phyloP scores from a whole-genome alignment of 1,140 invertebrate species.

The Phenacoccus solenopsis region DNA sequence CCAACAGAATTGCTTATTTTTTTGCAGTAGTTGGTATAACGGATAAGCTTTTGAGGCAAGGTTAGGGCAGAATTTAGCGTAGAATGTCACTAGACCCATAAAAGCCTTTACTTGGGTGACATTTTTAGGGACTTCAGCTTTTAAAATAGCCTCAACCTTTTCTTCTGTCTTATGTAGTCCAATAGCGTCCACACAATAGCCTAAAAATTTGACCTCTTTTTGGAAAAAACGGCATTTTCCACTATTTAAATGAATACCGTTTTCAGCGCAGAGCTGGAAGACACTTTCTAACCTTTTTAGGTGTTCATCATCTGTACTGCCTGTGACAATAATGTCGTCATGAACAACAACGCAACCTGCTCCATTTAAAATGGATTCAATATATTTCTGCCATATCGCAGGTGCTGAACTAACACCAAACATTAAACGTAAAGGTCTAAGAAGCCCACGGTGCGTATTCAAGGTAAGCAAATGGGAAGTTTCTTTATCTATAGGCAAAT shows the following conservation, averaged over 20 bases:
- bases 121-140: constrained; percentile 20
- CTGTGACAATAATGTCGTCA: constrained; percentile 27
- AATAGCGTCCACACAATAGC: constrained; percentile 23
- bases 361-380: constrained; percentile 32
- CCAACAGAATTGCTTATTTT: constrained; percentile 23
- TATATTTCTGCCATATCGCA: constrained; percentile 33
- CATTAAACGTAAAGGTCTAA: constrained; percentile 33
- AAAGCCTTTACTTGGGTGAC: constrained; percentile 24
- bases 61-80: constrained; percentile 27
- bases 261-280: background rate
- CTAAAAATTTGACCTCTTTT: constrained; percentile 23
- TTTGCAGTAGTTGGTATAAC: constrained; percentile 20
- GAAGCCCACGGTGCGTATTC: constrained; percentile 30
- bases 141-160: constrained; percentile 27
- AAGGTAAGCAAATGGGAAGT: constrained; percentile 26
- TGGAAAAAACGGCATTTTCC: constrained; percentile 15
- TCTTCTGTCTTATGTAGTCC: constrained; percentile 25
- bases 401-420: constrained; percentile 27
- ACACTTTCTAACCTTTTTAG: background rate
- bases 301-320: constrained; percentile 24
- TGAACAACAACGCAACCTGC: constrained; percentile 25
- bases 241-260: constrained; percentile 14
- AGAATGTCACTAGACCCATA: constrained; percentile 32
- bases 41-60: constrained; percentile 20
- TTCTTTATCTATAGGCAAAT: constrained; percentile 27